A percentile compares a stretch with the other conserved stretches of the same genome.
These are phyloP conservation scores for Patagioenas fasciata DNA, from an alignment of 2,113 vertebrate genomes.

Conservation along the genomic window DNA sequence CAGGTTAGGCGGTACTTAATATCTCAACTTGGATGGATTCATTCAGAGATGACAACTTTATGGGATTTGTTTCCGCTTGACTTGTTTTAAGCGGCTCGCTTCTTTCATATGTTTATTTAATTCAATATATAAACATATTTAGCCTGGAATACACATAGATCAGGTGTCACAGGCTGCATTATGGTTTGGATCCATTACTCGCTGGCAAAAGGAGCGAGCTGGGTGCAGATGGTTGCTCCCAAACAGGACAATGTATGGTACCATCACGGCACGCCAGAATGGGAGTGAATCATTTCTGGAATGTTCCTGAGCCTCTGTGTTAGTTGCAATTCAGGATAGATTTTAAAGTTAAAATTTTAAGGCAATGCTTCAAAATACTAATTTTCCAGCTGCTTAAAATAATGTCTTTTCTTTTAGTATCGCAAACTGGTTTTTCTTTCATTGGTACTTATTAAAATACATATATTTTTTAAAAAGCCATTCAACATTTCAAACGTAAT, in stretches of 20 bases:
- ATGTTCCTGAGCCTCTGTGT: background rate
- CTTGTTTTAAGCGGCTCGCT: background rate
- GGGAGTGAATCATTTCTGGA: background rate
- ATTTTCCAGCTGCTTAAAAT: background rate
- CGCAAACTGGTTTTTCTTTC: background rate
- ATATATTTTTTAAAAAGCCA: background rate
- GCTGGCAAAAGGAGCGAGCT: background rate
- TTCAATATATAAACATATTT: background rate
- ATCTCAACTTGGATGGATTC: background rate
- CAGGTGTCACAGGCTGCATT: background rate
- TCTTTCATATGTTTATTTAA: background rate
- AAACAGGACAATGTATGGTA: background rate
- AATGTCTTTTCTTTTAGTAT: background rate
- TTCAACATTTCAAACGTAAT: background rate
- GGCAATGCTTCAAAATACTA: background rate
- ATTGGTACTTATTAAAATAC: background rate
- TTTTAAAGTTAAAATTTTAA: background rate
- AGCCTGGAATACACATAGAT: background rate
- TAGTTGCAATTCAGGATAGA: background rate
- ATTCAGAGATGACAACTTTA: background rate
- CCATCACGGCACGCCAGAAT: background rate
- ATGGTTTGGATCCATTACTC: background rate
- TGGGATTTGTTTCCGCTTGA: background rate
- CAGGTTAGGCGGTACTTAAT: slow-evolving; percentile 37
- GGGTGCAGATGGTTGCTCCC: background rate